phyloP scores from a whole-genome alignment of 2,113 vertebrate genomes.

The Bubo scandiacus region DNA sequence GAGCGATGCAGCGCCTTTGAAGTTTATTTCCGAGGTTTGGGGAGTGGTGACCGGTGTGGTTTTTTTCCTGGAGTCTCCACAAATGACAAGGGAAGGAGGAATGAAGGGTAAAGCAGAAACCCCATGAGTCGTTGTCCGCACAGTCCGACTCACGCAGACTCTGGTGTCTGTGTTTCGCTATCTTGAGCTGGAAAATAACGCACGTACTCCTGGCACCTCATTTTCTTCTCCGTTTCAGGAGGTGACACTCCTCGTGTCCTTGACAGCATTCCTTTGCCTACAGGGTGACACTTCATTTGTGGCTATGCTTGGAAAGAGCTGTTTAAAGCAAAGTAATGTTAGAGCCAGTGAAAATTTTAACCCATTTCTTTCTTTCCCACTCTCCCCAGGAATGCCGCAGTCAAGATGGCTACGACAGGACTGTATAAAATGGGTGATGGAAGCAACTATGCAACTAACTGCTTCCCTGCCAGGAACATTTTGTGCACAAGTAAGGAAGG shows the following conservation, averaged over 20 bases:
- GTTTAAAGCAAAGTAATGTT: no score
- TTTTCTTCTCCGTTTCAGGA: background rate
- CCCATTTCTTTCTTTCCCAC: background rate
- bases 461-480: conserved; percentile 75
- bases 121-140: rapidly evolving
- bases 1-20: rapidly evolving
- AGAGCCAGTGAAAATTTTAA: background rate
- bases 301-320: background rate
- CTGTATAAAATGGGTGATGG: conserved; percentile 67
- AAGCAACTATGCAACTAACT: conserved; percentile 48
- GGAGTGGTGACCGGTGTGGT: rapidly evolving
- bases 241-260: background rate
- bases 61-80: background rate
- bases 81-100: background rate
- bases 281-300: background rate
- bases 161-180: background rate
- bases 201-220: rapidly evolving
- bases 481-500: conserved; percentile 66
- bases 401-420: conserved; percentile 46
- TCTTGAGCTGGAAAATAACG: background rate
- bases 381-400: background rate
- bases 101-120: background rate
- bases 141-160: rapidly evolving
- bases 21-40: background rate
- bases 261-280: background rate